Evolutionary conservation across 2,113 vertebrate genomes (phyloP), one percentile per base, ranked within the genome.

Genomic region (Elephas maximus): DNA sequence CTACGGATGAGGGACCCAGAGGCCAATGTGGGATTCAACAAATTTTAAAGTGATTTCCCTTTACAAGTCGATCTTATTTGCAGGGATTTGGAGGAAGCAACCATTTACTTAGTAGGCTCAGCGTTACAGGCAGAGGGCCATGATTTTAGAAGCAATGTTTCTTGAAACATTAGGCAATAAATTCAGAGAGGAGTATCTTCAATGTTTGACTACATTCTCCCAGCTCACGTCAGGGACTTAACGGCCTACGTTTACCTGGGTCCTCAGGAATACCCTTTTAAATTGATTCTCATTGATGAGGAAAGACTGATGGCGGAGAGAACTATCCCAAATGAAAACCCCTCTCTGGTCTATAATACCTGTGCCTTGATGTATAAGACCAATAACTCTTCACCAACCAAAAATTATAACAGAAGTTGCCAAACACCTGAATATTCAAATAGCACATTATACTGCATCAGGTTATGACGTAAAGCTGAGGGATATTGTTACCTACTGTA

Each of bases 91-190:
- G 63, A 90, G 28, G 71, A 90, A 85, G 45, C 85, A 87, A 87
- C 77, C 26, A 28, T 76, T 91, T 26, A 83, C 63, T 71, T 37
- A 60, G 45, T 30, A 33, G 24, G 15, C 78, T 71, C 2, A 0
- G 7, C 44, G 33, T 80, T 73, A 65, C 2, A 91, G 45, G 44
- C 62, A 73, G 84, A 89, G 48, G 53, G 44, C 84, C 62, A 30
- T 69, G 33, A 73, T 90, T 97, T 96, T 76, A 79, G 78, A 94
- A 96, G 24, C 12, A 69, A 28, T 87, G 33, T 92, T 95, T 93
- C 45, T 53, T 90, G 4, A 87, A 95, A 78, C 48, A 65, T 20
- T 30, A 21, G 24, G 6, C 33, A 18, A 3, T 80, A 76, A 74
- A 85, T 88, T 88, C 73, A 30, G 41, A 83, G 45, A 91, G 1